phyloP scores from a whole-genome alignment of 2,797 vertebrate species.

The Garrulus glandarius region DNA sequence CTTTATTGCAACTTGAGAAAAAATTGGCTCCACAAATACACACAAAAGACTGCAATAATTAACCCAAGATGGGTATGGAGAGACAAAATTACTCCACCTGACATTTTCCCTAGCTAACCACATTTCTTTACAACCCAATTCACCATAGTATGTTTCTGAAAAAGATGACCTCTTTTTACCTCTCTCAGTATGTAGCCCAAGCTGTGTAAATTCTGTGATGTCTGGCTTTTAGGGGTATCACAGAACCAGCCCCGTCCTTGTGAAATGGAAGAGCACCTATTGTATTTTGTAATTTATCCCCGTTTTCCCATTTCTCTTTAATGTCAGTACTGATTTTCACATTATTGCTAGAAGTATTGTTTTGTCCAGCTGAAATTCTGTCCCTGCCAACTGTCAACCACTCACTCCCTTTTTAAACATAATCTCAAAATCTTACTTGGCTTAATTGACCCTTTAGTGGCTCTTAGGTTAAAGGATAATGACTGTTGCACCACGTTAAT shows the following conservation, averaged over 20 bases:
- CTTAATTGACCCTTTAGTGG: neutral
- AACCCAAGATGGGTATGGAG: neutral
- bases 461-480: neutral
- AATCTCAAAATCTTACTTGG: neutral
- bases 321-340: neutral
- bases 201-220: conserved; percentile 35
- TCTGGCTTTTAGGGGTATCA: conserved; percentile 40
- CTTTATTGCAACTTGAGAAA: neutral
- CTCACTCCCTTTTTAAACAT: neutral
- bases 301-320: neutral
- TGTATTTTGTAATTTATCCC: neutral
- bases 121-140: neutral
- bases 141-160: neutral
- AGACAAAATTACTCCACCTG: neutral
- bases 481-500: neutral
- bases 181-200: conserved; percentile 16
- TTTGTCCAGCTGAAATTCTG: neutral
- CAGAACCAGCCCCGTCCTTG: neutral
- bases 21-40: neutral
- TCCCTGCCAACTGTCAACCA: neutral
- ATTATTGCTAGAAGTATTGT: neutral
- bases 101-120: neutral
- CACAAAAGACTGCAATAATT: neutral
- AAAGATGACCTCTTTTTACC: conserved; percentile 25
- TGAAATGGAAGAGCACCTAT: neutral